These are phyloP conservation scores for Hedychridium roseum DNA, from an alignment of 2,888 invertebrate species.

Conservation along the genomic window DNA sequence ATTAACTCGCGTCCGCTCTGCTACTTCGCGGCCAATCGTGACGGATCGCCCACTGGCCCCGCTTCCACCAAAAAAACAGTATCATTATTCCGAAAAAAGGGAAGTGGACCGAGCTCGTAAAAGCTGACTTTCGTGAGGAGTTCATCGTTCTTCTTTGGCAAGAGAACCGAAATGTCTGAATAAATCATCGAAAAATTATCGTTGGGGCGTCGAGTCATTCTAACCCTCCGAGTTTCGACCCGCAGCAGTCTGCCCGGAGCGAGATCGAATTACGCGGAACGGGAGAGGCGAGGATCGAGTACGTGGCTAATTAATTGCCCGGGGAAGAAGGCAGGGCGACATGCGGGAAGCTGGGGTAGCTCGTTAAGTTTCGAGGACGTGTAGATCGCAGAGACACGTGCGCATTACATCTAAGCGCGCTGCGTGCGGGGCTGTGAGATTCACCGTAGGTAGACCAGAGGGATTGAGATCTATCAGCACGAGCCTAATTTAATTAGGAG, in stretches of 20 bases:
- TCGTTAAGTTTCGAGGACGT: constrained; percentile 50
- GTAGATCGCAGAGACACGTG: constrained; percentile 31
- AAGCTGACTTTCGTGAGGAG: constrained; percentile 7
- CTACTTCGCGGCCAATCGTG: constrained; percentile 23
- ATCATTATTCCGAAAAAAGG: neutral
- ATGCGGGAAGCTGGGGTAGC: constrained; percentile 41
- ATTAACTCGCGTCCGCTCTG: constrained; percentile 35
- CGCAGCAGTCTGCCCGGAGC: constrained; percentile 26
- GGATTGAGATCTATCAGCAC: constrained; percentile 50
- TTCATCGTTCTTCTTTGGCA: constrained; percentile 7
- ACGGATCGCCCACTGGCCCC: no score
- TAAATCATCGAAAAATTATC: constrained; percentile 28
- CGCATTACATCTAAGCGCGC: constrained; percentile 29
- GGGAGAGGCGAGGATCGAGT: constrained; percentile 12
- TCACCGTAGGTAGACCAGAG: constrained; percentile 26
- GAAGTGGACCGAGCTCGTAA: constrained; percentile 6
- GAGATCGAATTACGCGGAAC: constrained; percentile 33
- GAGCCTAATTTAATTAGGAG: constrained; percentile 48
- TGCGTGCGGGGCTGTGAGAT: constrained; percentile 21
- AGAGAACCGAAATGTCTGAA: constrained; percentile 6
- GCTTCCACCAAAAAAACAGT: neutral
- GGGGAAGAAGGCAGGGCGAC: constrained; percentile 27
- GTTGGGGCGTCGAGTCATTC: constrained; percentile 38
- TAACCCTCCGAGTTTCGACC: constrained; percentile 13
- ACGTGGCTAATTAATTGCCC: constrained; percentile 32